Conservation (phyloP, 2,113 vertebrate species). For the Chaetura pelagica region DNA sequence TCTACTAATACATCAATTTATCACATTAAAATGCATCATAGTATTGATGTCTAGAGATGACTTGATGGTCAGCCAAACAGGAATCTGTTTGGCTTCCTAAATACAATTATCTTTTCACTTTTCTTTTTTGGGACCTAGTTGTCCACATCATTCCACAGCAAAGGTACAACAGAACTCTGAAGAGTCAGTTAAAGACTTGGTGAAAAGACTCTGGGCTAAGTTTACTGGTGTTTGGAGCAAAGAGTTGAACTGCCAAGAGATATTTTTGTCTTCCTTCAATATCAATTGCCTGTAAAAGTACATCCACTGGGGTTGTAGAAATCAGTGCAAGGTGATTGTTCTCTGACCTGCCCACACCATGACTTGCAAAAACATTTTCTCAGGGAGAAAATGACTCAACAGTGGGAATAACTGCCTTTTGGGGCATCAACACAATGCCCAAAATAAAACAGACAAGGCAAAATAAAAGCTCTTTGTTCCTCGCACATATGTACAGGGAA, state of each 20-base stretch:
- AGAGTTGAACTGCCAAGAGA: not conserved
- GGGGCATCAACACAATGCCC: not conserved
- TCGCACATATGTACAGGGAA: not conserved
- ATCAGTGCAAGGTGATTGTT: not conserved
- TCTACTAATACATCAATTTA: not conserved
- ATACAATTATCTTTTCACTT: not conserved
- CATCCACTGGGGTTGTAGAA: not conserved
- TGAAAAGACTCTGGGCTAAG: not conserved
- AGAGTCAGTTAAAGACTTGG: not conserved
- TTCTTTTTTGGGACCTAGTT: not conserved
- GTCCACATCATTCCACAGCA: not conserved
- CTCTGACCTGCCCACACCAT: not conserved
- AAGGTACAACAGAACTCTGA: not conserved
- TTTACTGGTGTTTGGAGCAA: fast-evolving
- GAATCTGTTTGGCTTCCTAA: not conserved
- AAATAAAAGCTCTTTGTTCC: not conserved
- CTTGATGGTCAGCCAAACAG: not conserved
- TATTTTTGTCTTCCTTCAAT: not conserved
- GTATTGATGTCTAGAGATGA: not conserved
- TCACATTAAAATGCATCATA: not conserved
- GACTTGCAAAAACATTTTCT: not conserved
- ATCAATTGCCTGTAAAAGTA: not conserved
- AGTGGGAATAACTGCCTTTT: not conserved
- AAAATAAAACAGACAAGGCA: no score
- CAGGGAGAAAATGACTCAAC: not conserved